phyloP scores from a whole-genome alignment of 2,888 invertebrate species.

The Drosophila tripunctata region DNA sequence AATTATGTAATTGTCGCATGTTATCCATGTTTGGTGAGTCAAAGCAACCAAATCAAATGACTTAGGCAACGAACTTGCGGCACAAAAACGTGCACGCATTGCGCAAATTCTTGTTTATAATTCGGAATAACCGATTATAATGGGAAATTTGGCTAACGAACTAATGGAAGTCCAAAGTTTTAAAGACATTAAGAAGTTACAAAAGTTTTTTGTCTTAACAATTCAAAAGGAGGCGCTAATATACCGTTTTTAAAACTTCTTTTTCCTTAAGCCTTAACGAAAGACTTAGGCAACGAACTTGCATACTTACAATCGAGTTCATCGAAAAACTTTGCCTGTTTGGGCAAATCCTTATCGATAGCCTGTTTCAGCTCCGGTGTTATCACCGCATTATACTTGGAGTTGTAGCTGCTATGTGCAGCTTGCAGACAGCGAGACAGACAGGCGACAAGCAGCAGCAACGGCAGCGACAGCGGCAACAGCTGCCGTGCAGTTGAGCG shows the following conservation, averaged over 20 bases:
- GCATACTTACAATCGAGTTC: conserved; percentile 88
- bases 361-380: conserved; percentile 78
- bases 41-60: conserved; percentile 40
- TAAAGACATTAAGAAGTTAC: too few species aligned
- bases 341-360: conserved; percentile 82
- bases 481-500: conserved; percentile 53
- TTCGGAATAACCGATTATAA: not conserved
- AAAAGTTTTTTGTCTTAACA: too few species aligned
- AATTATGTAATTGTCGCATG: conserved; percentile 51
- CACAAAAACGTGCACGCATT: not conserved
- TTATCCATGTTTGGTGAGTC: conserved; percentile 13
- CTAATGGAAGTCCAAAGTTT: too few species aligned
- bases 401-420: conserved; percentile 75
- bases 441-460: conserved; percentile 25
- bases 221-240: too few species aligned
- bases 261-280: too few species aligned
- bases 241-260: too few species aligned
- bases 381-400: conserved; percentile 81
- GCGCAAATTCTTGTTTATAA: not conserved
- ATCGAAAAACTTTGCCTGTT: conserved; percentile 88
- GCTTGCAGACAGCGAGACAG: conserved; percentile 28
- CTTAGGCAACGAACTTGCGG: conserved; percentile 34
- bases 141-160: too few species aligned
- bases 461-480: conserved; percentile 37
- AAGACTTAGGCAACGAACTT: conserved; percentile 57